Conservation (phyloP, 2,888 invertebrate species). For the Pimpla rufipes region DNA sequence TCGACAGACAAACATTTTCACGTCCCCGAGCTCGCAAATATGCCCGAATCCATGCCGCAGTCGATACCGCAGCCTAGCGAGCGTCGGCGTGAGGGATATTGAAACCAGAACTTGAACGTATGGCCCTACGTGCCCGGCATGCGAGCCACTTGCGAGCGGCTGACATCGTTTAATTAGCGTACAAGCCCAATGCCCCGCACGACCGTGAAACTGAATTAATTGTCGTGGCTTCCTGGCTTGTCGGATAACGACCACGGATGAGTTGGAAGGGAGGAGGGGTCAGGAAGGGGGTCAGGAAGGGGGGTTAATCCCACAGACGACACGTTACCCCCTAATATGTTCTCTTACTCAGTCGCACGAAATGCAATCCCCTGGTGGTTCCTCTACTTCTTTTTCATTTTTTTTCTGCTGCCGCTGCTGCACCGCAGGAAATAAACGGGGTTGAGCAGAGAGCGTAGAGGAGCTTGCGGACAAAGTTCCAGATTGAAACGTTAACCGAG, state of each 20-base stretch:
- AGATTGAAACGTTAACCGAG: constrained; percentile 64
- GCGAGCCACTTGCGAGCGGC: constrained; percentile 66
- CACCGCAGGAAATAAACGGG: background rate
- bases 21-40: background rate
- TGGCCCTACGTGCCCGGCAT: constrained; percentile 34
- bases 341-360: constrained; percentile 1
- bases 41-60: constrained; percentile 10
- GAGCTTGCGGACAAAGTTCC: constrained; percentile 51
- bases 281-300: constrained; percentile 10
- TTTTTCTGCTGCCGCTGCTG: background rate
- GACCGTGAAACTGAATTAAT: constrained; percentile 75
- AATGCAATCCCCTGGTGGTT: constrained; percentile 4
- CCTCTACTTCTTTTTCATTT: background rate
- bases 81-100: background rate
- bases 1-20: background rate
- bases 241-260: constrained; percentile 40
- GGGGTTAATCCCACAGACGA: constrained; percentile 28
- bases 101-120: constrained; percentile 3
- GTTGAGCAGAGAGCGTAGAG: constrained; percentile 15
- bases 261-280: background rate
- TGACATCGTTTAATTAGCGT: constrained; percentile 76
- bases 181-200: constrained; percentile 63
- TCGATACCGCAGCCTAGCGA: constrained; percentile 10
- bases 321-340: constrained; percentile 47
- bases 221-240: constrained; percentile 61